Conservation (phyloP, 2,113 vertebrate genomes). For the Nanorana parkeri region DNA sequence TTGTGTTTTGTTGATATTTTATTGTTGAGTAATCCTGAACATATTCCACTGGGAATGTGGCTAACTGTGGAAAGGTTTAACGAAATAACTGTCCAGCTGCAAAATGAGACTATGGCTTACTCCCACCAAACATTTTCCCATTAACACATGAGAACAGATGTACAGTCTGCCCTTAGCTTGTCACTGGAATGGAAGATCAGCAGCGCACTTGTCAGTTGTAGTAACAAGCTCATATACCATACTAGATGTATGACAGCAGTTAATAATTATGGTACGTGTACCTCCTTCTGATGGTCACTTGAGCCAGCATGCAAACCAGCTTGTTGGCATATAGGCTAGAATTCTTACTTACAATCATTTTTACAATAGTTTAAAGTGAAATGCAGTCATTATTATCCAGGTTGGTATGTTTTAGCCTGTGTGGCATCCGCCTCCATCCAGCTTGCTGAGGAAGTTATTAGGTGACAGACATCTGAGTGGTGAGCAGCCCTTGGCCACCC, state of each 20-base stretch:
- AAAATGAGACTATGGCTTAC: not conserved
- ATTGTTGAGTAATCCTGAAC: not conserved
- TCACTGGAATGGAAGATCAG: not conserved
- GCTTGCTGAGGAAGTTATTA: too few relatives aligned
- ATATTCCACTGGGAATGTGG: not conserved
- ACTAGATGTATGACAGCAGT: not conserved
- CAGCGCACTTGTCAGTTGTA: not conserved
- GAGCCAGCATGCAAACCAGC: too few relatives aligned
- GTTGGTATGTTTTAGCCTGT: too few relatives aligned
- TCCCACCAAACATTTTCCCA: not conserved
- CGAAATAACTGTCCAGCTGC: slow-evolving; percentile 22
- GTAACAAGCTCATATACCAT: not conserved
- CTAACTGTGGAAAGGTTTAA: not conserved
- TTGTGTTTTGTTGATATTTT: not conserved
- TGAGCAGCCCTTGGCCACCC: too few relatives aligned
- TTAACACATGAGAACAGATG: slow-evolving; percentile 12
- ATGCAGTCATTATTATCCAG: too few relatives aligned
- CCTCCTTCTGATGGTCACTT: too few relatives aligned
- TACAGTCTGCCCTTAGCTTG: not conserved
- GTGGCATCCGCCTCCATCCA: too few relatives aligned
- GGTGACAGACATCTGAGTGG: too few relatives aligned
- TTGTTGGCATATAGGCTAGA: too few relatives aligned
- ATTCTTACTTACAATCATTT: too few relatives aligned
- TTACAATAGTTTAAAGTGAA: too few relatives aligned
- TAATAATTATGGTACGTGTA: not conserved